phyloP scores from a whole-genome alignment of 2,888 invertebrate genomes.

The Druceiella hillmani region DNA sequence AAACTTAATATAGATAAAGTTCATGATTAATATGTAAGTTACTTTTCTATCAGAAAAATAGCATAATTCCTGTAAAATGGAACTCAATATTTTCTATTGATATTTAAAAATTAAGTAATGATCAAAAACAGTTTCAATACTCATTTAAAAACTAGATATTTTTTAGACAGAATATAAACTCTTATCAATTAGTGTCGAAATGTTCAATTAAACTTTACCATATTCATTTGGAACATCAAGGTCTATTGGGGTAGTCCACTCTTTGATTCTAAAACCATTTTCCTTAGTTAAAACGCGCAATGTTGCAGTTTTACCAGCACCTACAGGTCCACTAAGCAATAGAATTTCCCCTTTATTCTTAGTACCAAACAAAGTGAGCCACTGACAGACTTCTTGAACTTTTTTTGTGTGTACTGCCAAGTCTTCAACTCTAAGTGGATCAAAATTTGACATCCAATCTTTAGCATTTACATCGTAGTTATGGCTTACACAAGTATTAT shows the following conservation, averaged over 20 bases:
- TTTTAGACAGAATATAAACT: too few species aligned
- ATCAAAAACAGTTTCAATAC: too few species aligned
- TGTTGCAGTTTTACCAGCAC: slow-evolving; percentile 78
- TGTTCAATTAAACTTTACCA: too few species aligned
- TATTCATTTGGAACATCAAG: slow-evolving; percentile 53
- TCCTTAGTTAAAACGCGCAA: slow-evolving; percentile 61
- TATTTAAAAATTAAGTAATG: too few species aligned
- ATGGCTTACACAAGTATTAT: too few species aligned
- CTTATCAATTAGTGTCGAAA: too few species aligned
- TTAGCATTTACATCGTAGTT: slow-evolving; percentile 27
- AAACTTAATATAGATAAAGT: too few species aligned
- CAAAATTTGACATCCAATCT: slow-evolving; percentile 58
- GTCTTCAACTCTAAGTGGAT: slow-evolving; percentile 54
- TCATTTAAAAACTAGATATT: too few species aligned
- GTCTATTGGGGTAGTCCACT: slow-evolving; percentile 82
- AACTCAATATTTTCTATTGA: too few species aligned
- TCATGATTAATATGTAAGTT: too few species aligned
- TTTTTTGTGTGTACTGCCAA: slow-evolving; percentile 73
- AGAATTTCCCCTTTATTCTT: slow-evolving; percentile 47
- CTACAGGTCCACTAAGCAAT: slow-evolving; percentile 76
- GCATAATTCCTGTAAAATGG: too few species aligned
- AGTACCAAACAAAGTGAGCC: slow-evolving; percentile 48
- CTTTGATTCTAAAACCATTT: slow-evolving; percentile 55
- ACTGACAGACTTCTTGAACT: slow-evolving; percentile 63
- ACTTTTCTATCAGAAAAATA: too few species aligned